phyloP scores from a whole-genome alignment of 2,113 vertebrate species.

The Podarcis cretensis region DNA sequence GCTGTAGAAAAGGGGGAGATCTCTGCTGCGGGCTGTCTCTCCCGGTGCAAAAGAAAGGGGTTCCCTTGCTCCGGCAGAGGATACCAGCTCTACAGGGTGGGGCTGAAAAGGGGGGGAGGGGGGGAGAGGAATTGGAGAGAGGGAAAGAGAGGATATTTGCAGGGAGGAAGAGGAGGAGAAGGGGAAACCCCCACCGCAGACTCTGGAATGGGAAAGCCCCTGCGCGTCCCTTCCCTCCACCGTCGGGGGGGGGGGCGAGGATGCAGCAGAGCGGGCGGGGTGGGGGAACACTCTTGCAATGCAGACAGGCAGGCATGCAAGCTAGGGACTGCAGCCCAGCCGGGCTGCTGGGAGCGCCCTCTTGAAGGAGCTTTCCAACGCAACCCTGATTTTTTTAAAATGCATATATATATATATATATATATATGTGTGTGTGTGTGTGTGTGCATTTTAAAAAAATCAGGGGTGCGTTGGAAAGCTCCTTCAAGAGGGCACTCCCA shows the following conservation, averaged over 20 bases:
- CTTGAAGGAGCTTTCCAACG: slow-evolving; percentile 46
- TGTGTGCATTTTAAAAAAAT: no score
- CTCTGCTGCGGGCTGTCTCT: background rate
- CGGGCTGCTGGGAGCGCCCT: slow-evolving; percentile 72
- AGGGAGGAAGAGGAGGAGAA: background rate
- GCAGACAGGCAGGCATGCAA: background rate
- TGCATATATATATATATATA: slow-evolving; percentile 14
- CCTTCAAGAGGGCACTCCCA: no score
- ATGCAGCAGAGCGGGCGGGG: no score
- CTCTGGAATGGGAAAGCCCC: background rate
- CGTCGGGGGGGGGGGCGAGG: no score
- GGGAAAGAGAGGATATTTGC: background rate
- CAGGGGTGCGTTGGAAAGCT: no score
- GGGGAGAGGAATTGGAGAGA: background rate
- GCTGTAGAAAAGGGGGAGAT: background rate
- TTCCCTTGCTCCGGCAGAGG: background rate
- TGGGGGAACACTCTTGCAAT: background rate
- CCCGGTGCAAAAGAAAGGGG: slow-evolving; percentile 10
- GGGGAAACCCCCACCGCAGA: background rate
- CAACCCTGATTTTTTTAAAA: no score
- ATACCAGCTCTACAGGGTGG: slow-evolving; percentile 8
- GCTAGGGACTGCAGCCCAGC: background rate
- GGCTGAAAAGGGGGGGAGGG: background rate
- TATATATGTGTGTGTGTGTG: no score
- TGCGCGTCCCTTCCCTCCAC: background rate